Conservation (phyloP, 2,797 vertebrate genomes). For the Premnoplex brunnescens region DNA sequence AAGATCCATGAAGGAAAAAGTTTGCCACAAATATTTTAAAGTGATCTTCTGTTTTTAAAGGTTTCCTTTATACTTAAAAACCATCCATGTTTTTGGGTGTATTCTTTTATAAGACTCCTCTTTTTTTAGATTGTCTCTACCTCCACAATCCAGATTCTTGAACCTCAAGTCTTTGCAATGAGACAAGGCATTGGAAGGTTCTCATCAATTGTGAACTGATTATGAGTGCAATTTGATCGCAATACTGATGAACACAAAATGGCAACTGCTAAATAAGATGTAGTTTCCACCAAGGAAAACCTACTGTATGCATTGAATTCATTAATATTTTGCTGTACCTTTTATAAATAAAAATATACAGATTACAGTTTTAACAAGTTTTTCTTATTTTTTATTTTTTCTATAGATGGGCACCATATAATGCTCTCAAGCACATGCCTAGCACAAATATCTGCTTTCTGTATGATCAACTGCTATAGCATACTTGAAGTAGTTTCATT, state of each 20-base stretch:
- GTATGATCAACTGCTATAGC: accelerated
- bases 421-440: background rate
- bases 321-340: conserved; percentile 1
- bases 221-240: background rate
- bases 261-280: background rate
- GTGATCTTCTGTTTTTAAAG: background rate
- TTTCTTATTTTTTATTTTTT: background rate
- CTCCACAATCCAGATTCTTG: background rate
- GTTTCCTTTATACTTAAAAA: background rate
- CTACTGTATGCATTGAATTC: background rate
- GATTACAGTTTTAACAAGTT: background rate
- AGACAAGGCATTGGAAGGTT: background rate
- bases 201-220: background rate
- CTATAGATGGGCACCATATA: accelerated
- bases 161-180: background rate
- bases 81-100: background rate
- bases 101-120: background rate
- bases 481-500: background rate
- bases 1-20: background rate
- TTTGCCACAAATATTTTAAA: background rate
- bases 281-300: background rate
- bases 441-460: background rate
- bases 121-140: background rate
- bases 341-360: conserved; percentile 35
- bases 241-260: background rate